Evolutionary conservation across 2,113 vertebrate genomes (phyloP).

Genomic region (Notarius lentiginosus): DNA sequence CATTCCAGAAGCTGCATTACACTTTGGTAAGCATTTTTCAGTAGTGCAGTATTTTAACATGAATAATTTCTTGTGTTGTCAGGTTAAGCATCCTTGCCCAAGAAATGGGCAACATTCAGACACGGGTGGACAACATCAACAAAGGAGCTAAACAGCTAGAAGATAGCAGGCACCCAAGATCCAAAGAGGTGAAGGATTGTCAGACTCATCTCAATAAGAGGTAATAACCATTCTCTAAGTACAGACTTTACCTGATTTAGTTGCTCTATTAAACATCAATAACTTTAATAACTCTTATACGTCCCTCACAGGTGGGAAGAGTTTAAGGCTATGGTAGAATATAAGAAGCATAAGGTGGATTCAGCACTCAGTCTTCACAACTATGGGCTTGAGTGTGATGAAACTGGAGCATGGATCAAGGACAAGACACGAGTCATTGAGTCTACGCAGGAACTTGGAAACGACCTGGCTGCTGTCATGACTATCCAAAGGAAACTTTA

Average conservation of each 20-base stretch:
- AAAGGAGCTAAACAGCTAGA: slow-evolving; percentile 81
- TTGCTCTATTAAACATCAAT: background rate
- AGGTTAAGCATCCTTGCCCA: slow-evolving; percentile 88
- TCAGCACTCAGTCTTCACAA: slow-evolving; percentile 86
- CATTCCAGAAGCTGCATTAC: background rate
- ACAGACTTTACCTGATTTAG: background rate
- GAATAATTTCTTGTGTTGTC: slow-evolving; percentile 34
- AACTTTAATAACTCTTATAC: background rate
- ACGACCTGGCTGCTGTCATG: slow-evolving; percentile 85
- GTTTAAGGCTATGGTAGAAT: slow-evolving; percentile 82
- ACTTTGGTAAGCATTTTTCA: background rate
- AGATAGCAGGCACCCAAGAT: slow-evolving; percentile 85
- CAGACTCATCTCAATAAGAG: slow-evolving; percentile 83
- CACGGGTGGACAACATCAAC: slow-evolving; percentile 82
- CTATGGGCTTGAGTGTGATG: slow-evolving; percentile 88
- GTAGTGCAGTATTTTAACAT: background rate
- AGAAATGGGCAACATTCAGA: slow-evolving; percentile 83
- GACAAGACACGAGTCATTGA: slow-evolving; percentile 85
- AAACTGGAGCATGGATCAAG: slow-evolving; percentile 86
- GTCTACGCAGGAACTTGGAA: slow-evolving; percentile 86
- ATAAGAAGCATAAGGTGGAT: slow-evolving; percentile 78
- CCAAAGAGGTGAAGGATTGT: slow-evolving; percentile 82
- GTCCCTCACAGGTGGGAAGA: slow-evolving; percentile 80
- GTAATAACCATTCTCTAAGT: slow-evolving; percentile 60
- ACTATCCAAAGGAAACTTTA: slow-evolving; percentile 92